Base-by-base conservation (phyloP, 2,113 vertebrate species). In the Oceanites oceanicus region DNA sequence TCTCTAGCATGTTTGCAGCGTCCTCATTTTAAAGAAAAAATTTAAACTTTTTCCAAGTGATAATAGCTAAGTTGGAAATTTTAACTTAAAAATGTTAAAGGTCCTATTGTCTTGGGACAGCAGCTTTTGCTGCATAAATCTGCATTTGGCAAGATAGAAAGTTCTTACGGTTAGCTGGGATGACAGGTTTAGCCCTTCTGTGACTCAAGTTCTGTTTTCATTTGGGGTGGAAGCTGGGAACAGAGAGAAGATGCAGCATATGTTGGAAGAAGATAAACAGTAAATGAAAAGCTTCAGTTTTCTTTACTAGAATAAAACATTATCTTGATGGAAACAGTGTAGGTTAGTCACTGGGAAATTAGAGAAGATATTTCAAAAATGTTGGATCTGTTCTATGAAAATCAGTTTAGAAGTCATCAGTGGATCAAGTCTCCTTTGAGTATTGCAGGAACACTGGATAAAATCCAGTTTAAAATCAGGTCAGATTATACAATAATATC, bases 401-500 rank as follows among this genome's bases (percentile, higher is more conserved):
- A 75, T 96, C 83, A 92, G 56, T 96, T 91, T 77, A 91, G 86
- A 92, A 97, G 50, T 92, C 66, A 61, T 93, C 62, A 58, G 71
- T 79, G 65, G 79, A 91, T 94, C 49, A 70, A 72, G 50, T 93
- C 91, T 94, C 95, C 84, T 95, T 19, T 4, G 94, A 81, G 75
- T 85, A 84, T 89, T 93, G 53, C 65, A 77, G 79, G 91, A 98
- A 95, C 62, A 86, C 83, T 95, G 95, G 95, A 95, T 81, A 38
- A 29, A 96, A 82, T 97, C 97, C 96, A 95, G 4, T 87, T 92
- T 65, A 63, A 95, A 73, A 88, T 82, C 27, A 96, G 92, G 87
- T 97, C 91, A 94, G 96, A 95, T 92, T 84, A 68, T 68, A 61
- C 56, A 86, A 62, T 85, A 91, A 72, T 76, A 75, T 56, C 71